phyloP scores from a whole-genome alignment of 2,797 vertebrate species.

The Mallotus villosus region DNA sequence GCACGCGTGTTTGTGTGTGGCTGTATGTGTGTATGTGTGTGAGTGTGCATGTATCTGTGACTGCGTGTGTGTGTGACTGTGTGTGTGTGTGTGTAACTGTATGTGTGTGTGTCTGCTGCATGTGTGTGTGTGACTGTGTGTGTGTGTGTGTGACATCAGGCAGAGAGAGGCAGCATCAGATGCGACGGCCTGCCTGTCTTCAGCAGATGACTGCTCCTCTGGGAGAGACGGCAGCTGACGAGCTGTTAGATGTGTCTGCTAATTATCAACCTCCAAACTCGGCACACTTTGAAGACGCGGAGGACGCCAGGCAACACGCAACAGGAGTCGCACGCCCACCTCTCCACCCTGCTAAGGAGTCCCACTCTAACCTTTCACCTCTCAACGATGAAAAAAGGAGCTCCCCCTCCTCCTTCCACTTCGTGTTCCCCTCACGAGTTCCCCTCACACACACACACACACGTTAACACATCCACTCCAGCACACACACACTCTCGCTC shows the following conservation, averaged over 20 bases:
- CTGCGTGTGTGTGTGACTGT: not conserved
- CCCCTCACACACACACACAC: conserved; percentile 26
- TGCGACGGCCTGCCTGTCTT: conserved; percentile 48
- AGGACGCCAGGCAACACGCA: conserved; percentile 38
- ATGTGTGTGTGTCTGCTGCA: not conserved
- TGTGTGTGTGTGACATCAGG: conserved; percentile 14
- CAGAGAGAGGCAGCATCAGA: conserved; percentile 56
- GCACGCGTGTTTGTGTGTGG: not conserved
- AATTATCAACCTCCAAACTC: conserved; percentile 51
- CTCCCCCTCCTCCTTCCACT: not conserved
- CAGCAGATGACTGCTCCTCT: conserved; percentile 40
- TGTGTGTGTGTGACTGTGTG: conserved; percentile 1
- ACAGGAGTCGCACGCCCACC: conserved; percentile 40
- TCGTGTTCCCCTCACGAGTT: not conserved
- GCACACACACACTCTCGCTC: conserved; percentile 24
- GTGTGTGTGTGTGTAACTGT: conserved; percentile 26
- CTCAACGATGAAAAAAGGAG: not conserved
- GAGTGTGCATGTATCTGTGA: not conserved
- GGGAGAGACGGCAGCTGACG: conserved; percentile 55
- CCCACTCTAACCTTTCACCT: not conserved
- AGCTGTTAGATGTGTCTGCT: conserved; percentile 58
- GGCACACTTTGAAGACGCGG: conserved; percentile 38
- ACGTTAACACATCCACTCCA: conserved; percentile 27
- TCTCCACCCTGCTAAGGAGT: conserved; percentile 16
- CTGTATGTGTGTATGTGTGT: not conserved